phyloP scores from a whole-genome alignment of 2,113 vertebrate species.

The Cavia aperea region DNA sequence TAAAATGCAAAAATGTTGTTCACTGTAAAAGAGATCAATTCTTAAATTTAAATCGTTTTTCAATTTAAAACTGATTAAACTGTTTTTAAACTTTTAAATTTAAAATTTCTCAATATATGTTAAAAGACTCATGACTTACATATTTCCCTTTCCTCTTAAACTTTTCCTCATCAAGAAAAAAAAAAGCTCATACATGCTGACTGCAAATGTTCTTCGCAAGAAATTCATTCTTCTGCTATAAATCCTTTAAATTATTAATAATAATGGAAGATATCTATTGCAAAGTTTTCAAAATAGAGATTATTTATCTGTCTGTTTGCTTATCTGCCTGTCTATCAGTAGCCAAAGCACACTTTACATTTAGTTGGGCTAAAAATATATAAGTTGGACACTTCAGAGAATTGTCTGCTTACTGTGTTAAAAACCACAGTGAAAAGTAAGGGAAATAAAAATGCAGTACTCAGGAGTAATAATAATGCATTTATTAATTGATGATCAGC shows the following conservation, averaged over 20 bases:
- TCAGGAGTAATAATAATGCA: background rate
- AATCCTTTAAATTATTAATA: background rate
- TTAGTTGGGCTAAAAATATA: constrained; percentile 18
- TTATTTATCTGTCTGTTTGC: background rate
- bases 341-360: background rate
- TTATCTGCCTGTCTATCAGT: background rate
- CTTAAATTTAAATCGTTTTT: background rate
- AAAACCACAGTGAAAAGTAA: constrained; percentile 15
- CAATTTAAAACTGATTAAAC: background rate
- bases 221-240: background rate
- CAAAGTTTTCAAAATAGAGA: background rate
- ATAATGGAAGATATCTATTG: background rate
- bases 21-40: background rate
- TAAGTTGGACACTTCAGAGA: background rate
- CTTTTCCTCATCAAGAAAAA: background rate
- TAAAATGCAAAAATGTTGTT: background rate
- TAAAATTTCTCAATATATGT: background rate
- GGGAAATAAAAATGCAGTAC: background rate
- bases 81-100: background rate
- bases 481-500: background rate
- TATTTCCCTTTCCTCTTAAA: background rate
- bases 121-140: background rate
- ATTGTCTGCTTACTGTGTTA: background rate
- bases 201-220: background rate
- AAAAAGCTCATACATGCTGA: background rate